These are phyloP conservation scores for Pararge aegeria DNA, from an alignment of 1,140 invertebrate species.

Conservation along the genomic window DNA sequence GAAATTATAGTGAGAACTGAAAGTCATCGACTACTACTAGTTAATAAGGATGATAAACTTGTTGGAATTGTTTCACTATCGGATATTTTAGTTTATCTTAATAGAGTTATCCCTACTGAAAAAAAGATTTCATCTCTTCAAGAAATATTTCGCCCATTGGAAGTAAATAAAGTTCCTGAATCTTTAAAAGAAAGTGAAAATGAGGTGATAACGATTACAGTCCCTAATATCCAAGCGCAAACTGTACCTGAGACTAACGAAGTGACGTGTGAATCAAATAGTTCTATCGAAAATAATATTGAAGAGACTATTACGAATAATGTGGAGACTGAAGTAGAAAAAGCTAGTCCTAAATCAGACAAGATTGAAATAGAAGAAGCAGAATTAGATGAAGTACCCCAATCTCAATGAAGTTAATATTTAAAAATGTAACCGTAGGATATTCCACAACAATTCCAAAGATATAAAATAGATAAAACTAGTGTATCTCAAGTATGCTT, in stretches of 20 bases:
- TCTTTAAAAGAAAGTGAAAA: constrained; percentile 65
- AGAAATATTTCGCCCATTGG: constrained; percentile 70
- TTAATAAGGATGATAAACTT: constrained; percentile 71
- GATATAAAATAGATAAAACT: constrained; percentile 60
- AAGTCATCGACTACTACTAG: constrained; percentile 77
- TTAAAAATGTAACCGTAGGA: constrained; percentile 36
- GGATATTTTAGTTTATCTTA: constrained; percentile 75
- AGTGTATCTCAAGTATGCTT: constrained; percentile 66
- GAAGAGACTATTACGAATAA: constrained; percentile 31
- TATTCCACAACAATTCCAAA: constrained; percentile 52
- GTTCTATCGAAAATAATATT: constrained; percentile 24
- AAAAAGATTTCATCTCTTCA: constrained; percentile 72
- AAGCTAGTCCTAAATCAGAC: constrained; percentile 38
- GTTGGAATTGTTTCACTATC: constrained; percentile 71
- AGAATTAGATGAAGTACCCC: constrained; percentile 22
- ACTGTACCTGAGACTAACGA: constrained; percentile 50
- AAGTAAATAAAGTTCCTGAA: constrained; percentile 70
- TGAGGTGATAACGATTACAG: constrained; percentile 65
- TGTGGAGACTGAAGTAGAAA: constrained; percentile 41
- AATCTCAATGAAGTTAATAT: constrained; percentile 33
- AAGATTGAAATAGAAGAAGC: constrained; percentile 16
- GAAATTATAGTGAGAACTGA: constrained; percentile 78
- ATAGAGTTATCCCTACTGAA: constrained; percentile 71
- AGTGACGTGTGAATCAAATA: constrained; percentile 36
- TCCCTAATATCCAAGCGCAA: constrained; percentile 50